These are phyloP conservation scores for Dendrolimus kikuchii DNA, from an alignment of 1,140 invertebrate genomes.

Conservation along the genomic window DNA sequence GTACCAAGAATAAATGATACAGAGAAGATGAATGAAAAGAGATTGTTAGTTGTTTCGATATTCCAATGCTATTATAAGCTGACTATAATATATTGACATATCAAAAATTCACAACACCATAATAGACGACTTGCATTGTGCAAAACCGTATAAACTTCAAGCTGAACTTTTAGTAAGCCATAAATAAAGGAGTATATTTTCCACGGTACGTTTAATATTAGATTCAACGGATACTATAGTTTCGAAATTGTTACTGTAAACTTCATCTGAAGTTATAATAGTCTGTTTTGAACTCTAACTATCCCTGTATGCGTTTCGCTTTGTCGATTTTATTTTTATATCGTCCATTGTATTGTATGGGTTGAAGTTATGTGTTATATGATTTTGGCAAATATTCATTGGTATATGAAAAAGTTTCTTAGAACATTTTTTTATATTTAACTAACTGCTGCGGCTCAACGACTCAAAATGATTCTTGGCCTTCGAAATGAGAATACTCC, in stretches of 20 bases:
- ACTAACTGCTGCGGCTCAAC: too few species aligned
- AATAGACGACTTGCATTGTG: neutral
- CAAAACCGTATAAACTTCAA: neutral
- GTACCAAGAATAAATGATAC: too few species aligned
- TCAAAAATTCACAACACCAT: too few species aligned
- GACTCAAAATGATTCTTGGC: too few species aligned
- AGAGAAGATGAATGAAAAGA: too few species aligned
- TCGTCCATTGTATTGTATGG: constrained; percentile 7
- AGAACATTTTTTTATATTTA: too few species aligned
- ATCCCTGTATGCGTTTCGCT: constrained; percentile 6
- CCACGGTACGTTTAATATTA: constrained; percentile 19
- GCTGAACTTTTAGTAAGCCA: constrained; percentile 2
- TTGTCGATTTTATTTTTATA: constrained; percentile 15
- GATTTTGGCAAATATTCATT: neutral
- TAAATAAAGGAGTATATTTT: constrained; percentile 18
- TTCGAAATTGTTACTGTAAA: constrained; percentile 16
- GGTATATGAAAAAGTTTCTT: too few species aligned
- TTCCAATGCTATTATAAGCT: too few species aligned
- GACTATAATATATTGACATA: too few species aligned
- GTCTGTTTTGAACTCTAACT: constrained; percentile 11
- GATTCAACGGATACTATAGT: constrained; percentile 13
- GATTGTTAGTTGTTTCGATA: too few species aligned
- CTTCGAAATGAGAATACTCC: too few species aligned
- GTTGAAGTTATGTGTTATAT: neutral
- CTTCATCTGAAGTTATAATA: constrained; percentile 11